These are phyloP conservation scores for Archips crataeganus DNA, from an alignment of 2,888 invertebrate species.

Conservation along the genomic window DNA sequence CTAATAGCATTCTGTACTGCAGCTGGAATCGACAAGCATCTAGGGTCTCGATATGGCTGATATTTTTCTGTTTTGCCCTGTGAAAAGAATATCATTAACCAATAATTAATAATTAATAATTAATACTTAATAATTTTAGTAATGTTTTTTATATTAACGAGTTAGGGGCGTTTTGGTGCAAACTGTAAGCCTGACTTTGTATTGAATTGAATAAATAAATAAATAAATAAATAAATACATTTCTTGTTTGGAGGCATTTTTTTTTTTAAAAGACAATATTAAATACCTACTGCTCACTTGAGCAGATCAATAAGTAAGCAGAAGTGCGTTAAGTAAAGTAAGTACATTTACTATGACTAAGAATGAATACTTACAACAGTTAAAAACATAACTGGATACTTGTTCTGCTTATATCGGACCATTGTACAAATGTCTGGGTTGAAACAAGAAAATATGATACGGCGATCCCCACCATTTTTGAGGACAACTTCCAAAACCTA, in stretches of 20 bases:
- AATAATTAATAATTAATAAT: too few relatives aligned
- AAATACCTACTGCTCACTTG: too few relatives aligned
- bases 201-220: too few relatives aligned
- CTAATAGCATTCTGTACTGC: slow-evolving; percentile 94
- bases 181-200: too few relatives aligned
- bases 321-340: neutral
- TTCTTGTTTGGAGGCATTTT: too few relatives aligned
- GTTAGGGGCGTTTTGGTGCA: too few relatives aligned
- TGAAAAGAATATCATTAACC: slow-evolving; percentile 31
- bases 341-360: neutral
- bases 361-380: slow-evolving; percentile 75
- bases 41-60: slow-evolving; percentile 92
- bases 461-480: slow-evolving; percentile 91
- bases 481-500: slow-evolving; percentile 93
- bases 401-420: slow-evolving; percentile 97
- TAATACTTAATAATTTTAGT: too few relatives aligned
- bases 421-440: slow-evolving; percentile 98
- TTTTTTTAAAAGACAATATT: too few relatives aligned
- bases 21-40: slow-evolving; percentile 92
- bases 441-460: slow-evolving; percentile 97
- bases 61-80: slow-evolving; percentile 85
- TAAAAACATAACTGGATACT: slow-evolving; percentile 98
- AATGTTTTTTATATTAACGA: too few relatives aligned
- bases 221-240: too few relatives aligned
- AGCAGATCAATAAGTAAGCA: neutral